Evolutionary conservation across 2,888 invertebrate species (phyloP).

Genomic region (Leptopilina syphax): DNA sequence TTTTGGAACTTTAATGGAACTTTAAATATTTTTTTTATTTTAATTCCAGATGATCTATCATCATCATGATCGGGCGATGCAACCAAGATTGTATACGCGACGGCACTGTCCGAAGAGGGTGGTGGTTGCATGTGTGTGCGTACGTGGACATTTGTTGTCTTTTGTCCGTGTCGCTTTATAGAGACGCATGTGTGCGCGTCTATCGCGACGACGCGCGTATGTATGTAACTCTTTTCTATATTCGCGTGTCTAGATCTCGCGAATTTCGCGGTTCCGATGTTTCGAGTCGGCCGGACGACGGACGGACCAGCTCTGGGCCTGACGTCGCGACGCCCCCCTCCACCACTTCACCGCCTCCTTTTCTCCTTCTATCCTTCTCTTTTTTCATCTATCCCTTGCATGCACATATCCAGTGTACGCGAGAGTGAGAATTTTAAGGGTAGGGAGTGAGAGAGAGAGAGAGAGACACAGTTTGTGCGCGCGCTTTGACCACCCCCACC

Average conservation of each 20-base stretch:
- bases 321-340: constrained; percentile 60
- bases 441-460: constrained; percentile 40
- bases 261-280: constrained; percentile 70
- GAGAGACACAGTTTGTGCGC: constrained; percentile 41
- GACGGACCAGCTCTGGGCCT: constrained; percentile 75
- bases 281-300: constrained; percentile 76
- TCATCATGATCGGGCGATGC: constrained; percentile 49
- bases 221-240: constrained; percentile 40
- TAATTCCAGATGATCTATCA: constrained; percentile 48
- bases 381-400: constrained; percentile 40
- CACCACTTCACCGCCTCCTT: constrained; percentile 44
- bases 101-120: constrained; percentile 26
- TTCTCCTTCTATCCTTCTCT: constrained; percentile 37
- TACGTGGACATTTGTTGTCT: constrained; percentile 44
- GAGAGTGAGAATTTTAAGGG: constrained; percentile 23
- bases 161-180: constrained; percentile 51
- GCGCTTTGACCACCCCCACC: constrained; percentile 53
- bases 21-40: neutral
- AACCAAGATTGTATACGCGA: constrained; percentile 31
- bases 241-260: constrained; percentile 57
- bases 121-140: constrained; percentile 36
- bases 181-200: constrained; percentile 43
- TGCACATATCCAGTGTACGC: neutral
- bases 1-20: constrained; percentile 10
- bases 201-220: constrained; percentile 44